Evolutionary conservation across 2,113 vertebrate species (phyloP).

Genomic region (Enhydra lutris): DNA sequence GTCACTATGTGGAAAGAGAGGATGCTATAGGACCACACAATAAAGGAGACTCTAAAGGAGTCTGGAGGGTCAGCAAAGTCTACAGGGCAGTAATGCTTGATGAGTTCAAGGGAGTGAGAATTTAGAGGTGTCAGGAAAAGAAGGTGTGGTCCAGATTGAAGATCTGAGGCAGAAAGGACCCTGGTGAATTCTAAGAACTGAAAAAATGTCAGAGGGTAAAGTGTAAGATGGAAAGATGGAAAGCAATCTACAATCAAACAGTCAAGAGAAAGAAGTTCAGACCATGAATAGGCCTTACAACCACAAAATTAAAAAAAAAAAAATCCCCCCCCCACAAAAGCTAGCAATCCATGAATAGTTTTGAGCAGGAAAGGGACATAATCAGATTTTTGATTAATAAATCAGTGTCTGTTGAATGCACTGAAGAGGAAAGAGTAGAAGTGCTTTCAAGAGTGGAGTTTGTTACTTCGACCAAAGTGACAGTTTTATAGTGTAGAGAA

Average conservation of each 20-base stretch:
- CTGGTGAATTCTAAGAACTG: background rate
- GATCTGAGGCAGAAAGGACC: background rate
- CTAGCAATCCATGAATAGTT: background rate
- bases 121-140: background rate
- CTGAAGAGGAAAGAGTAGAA: background rate
- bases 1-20: background rate
- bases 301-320: background rate
- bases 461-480: background rate
- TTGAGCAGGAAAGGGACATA: background rate
- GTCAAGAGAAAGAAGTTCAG: background rate
- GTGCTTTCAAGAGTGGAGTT: background rate
- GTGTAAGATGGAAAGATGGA: background rate
- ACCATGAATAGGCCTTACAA: background rate
- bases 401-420: background rate
- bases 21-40: rapidly evolving
- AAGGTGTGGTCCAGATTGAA: background rate
- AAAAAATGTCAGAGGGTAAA: background rate
- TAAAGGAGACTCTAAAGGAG: too few relatives aligned
- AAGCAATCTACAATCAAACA: background rate
- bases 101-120: background rate
- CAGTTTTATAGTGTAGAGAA: background rate
- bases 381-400: background rate
- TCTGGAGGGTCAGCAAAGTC: background rate
- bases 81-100: background rate
- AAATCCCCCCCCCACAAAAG: background rate